These are phyloP conservation scores for Lophius americanus DNA, from an alignment of 2,797 vertebrate genomes.

Conservation along the genomic window DNA sequence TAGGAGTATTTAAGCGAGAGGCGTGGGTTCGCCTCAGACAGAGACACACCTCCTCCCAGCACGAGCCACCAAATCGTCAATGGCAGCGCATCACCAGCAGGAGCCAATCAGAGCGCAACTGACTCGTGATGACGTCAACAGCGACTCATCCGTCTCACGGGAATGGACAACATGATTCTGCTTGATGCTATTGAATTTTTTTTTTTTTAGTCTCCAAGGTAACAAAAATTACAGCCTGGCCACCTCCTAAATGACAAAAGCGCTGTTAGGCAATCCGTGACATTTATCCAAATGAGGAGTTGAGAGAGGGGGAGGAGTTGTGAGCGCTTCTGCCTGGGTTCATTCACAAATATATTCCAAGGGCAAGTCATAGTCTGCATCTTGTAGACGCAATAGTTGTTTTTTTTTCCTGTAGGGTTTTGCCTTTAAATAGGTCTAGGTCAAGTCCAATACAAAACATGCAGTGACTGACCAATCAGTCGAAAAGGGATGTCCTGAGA, in stretches of 20 bases:
- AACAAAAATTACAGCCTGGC: conserved; percentile 60
- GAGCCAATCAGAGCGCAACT: conserved; percentile 71
- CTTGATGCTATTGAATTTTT: conserved; percentile 62
- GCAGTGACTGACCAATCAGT: neutral
- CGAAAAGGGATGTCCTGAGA: neutral
- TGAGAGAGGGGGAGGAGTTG: neutral
- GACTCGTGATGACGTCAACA: conserved; percentile 70
- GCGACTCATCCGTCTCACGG: conserved; percentile 51
- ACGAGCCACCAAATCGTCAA: conserved; percentile 71
- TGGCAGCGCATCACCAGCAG: conserved; percentile 58
- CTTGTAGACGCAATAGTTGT: neutral
- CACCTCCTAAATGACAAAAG: conserved; percentile 56
- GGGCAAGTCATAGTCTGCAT: conserved; percentile 59
- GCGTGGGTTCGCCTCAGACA: conserved; percentile 56
- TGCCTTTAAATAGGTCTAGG: neutral
- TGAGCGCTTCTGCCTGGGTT: conserved; percentile 13
- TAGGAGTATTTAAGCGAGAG: conserved; percentile 64
- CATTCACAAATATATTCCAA: conserved; percentile 74
- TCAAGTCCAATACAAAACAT: neutral
- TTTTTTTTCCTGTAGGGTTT: conserved; percentile 2
- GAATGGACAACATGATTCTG: conserved; percentile 46
- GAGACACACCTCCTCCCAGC: conserved; percentile 63
- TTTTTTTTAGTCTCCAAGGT: conserved; percentile 71
- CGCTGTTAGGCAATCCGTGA: conserved; percentile 50
- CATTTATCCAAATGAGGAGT: conserved; percentile 59